Percentiles rank a stretch among this genome's conserved stretches.
phyloP scores from a whole-genome alignment of 1,140 invertebrate species.

The Diachasmimorpha longicaudata region DNA sequence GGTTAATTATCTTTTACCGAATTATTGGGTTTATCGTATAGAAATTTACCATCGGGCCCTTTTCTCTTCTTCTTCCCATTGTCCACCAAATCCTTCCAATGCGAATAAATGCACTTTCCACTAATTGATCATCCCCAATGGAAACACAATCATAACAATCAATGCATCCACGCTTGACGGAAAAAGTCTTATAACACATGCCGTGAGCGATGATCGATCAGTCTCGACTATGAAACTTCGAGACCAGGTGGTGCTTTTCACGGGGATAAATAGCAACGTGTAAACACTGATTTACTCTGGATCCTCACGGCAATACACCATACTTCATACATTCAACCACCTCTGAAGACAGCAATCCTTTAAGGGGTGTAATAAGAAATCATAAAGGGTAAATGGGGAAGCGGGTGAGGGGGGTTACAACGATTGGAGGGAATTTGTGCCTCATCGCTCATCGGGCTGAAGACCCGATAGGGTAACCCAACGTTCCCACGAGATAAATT shows the following conservation, averaged over 20 bases:
- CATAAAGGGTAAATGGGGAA: no score
- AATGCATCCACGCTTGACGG: not conserved
- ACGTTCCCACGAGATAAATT: conserved; percentile 3
- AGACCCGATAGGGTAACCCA: not conserved
- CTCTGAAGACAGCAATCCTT: not conserved
- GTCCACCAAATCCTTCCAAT: no score
- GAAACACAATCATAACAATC: no score
- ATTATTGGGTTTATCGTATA: not conserved
- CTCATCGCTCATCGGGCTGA: conserved; percentile 2
- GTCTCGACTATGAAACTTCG: not conserved
- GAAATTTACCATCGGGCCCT: no score
- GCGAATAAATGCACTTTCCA: no score
- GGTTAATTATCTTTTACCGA: not conserved
- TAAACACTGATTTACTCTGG: not conserved
- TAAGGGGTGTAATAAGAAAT: not conserved
- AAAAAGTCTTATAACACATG: not conserved
- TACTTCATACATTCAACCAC: not conserved
- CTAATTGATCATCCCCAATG: no score
- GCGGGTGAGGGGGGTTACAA: not conserved
- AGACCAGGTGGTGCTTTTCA: not conserved
- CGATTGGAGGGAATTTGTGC: not conserved
- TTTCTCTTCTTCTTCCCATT: no score
- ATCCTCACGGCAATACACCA: not conserved
- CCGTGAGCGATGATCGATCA: not conserved
- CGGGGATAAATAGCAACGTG: conserved; percentile 1